Evolutionary conservation across 2,113 vertebrate genomes (phyloP).

Genomic region (Ochotona princeps): DNA sequence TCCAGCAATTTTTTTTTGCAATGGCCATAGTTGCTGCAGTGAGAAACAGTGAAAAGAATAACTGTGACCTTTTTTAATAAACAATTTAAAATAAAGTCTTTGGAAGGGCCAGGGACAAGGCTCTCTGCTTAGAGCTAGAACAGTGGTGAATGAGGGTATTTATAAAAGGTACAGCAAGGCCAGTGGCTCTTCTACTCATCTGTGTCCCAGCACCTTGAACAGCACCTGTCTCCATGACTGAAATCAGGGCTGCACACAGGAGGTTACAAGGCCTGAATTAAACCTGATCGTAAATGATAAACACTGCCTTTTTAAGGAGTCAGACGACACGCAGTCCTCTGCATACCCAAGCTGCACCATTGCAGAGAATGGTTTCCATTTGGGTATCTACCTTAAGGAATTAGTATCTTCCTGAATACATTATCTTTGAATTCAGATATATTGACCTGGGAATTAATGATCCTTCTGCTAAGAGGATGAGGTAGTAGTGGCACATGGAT

Average conservation of each 20-base stretch:
- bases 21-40: not conserved
- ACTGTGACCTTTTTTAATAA: not conserved
- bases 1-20: not conserved
- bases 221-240: not conserved
- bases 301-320: not conserved
- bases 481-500: not conserved
- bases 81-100: not conserved
- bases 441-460: not conserved
- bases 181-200: not conserved
- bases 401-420: not conserved
- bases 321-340: not conserved
- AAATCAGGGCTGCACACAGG: not conserved
- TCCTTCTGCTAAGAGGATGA: not conserved
- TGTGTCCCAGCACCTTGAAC: not conserved
- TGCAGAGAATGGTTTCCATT: not conserved
- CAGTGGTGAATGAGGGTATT: not conserved
- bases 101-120: not conserved
- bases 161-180: not conserved
- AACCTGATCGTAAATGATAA: not conserved
- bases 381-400: not conserved
- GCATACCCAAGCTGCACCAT: not conserved
- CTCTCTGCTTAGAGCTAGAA: not conserved
- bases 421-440: conserved; percentile 14
- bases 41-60: conserved; percentile 26
- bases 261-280: not conserved